A percentile compares a stretch with the other conserved stretches of the same genome.
phyloP scores from a whole-genome alignment of 2,888 invertebrate genomes.

The Drosophila percnosoma region DNA sequence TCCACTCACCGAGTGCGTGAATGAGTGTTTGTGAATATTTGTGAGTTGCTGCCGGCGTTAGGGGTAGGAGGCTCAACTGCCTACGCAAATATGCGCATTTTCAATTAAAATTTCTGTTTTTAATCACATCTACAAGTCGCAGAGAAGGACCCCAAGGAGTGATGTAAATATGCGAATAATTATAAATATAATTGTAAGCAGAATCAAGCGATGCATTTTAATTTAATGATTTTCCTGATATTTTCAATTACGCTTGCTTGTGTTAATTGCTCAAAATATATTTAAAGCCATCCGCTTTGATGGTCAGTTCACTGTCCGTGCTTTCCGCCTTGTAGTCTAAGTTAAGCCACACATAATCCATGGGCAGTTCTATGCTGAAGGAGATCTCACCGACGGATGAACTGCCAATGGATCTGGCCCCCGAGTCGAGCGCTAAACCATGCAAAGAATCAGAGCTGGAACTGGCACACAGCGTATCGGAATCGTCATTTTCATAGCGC shows the following conservation, averaged over 20 bases:
- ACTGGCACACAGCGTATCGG: constrained; percentile 21
- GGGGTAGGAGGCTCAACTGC: constrained; percentile 69
- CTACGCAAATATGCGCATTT: constrained; percentile 78
- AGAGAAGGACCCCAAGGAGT: background rate
- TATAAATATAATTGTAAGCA: background rate
- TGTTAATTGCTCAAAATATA: constrained; percentile 31
- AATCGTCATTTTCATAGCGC: constrained; percentile 14
- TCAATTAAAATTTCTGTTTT: constrained; percentile 81
- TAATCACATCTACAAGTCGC: constrained; percentile 75
- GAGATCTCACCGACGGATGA: constrained; percentile 35
- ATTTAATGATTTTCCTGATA: constrained; percentile 38
- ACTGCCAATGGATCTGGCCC: constrained; percentile 7
- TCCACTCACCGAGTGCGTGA: constrained; percentile 40
- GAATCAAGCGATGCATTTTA: constrained; percentile 24
- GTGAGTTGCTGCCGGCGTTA: background rate
- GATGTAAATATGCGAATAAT: constrained; percentile 3
- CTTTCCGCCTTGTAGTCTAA: constrained; percentile 25
- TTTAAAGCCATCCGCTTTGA: constrained; percentile 58
- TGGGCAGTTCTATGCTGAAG: constrained; percentile 47
- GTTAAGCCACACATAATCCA: constrained; percentile 60
- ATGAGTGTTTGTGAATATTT: constrained; percentile 44
- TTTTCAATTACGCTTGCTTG: background rate
- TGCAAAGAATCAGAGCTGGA: background rate
- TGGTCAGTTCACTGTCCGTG: constrained; percentile 64
- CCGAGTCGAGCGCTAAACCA: background rate